Evolutionary conservation across 2,113 vertebrate species (phyloP), one percentile per base, ranked within the genome.

Genomic region (Apus apus): DNA sequence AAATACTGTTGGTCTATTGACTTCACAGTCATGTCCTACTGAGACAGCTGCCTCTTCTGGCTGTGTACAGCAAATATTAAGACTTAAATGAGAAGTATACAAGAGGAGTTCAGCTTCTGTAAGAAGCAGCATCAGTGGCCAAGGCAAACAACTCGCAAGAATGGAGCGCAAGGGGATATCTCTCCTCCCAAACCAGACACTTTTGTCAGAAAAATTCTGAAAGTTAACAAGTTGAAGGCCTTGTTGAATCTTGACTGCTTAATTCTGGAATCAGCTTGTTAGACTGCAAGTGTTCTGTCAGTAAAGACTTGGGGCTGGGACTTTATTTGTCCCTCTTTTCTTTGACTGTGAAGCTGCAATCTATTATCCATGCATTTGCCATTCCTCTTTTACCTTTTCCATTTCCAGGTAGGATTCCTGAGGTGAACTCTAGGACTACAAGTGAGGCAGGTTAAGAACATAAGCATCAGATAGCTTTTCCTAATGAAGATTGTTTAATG

Each of bases 21-120:
- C 74, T 96, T 91, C 77, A 87, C 73, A 64, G 30, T 82, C 64
- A 75, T 93, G 61, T 94, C 78, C 81, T 85, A 8, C 70, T 48
- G 84, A 95, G 95, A 78, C 34, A 91, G 68, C 76, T 96, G 75
- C 64, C 90, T 90, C 66, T 94, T 62, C 81, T 89, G 87, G 54
- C 85, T 77, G 53, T 8, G 27, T 87, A 46, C 46, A 91, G 57
- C 65, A 87, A 67, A 90, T 92, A 88, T 56, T 82, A 92, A 73
- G 64, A 76, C 54, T 76, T 56, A 27, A 89, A 61, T 80, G 45
- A 79, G 50, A 85, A 67, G 15, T 38, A 34, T 51, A 64, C 3
- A 8, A 83, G 53, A 32, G 29, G 86, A 93, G 90, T 68, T 68
- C 71, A 72, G 48, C 54, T 76, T 79, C n/a, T 56, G 34, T 72